phyloP scores from a whole-genome alignment of 2,888 invertebrate genomes.

The Brachyopa scutellaris region DNA sequence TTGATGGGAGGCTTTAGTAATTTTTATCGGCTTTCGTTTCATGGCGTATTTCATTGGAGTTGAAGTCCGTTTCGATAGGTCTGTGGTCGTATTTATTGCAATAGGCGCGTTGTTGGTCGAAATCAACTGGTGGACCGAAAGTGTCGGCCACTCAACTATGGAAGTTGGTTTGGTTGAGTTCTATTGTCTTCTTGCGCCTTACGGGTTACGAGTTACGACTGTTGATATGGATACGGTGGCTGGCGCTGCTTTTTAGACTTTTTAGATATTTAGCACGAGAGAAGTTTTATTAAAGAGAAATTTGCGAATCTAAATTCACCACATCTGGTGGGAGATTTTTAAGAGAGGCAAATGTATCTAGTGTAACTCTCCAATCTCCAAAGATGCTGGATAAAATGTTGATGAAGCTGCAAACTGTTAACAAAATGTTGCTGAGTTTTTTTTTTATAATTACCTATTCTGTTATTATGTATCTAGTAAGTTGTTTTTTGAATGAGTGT shows the following conservation, averaged over 20 bases:
- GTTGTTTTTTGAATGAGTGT: too few relatives aligned
- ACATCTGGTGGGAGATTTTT: neutral
- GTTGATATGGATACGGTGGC: neutral
- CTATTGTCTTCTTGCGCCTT: slow-evolving; percentile 3
- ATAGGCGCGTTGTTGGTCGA: slow-evolving; percentile 36
- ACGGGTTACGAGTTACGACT: slow-evolving; percentile 14
- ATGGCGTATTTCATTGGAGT: neutral
- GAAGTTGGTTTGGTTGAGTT: too few relatives aligned
- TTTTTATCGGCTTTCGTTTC: slow-evolving; percentile 17
- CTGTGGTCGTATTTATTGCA: neutral
- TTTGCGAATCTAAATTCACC: slow-evolving; percentile 9
- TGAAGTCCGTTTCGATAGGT: neutral
- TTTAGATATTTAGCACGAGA: too few relatives aligned
- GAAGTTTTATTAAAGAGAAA: neutral
- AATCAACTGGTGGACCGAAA: slow-evolving; percentile 65
- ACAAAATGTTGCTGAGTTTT: slow-evolving; percentile 7
- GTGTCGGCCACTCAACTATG: too few relatives aligned
- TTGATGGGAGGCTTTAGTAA: slow-evolving; percentile 19
- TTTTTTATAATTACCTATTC: too few relatives aligned
- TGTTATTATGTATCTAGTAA: too few relatives aligned
- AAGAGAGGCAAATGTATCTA: slow-evolving; percentile 26
- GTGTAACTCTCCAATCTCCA: too few relatives aligned
- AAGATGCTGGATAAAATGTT: slow-evolving; percentile 31
- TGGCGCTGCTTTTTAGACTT: too few relatives aligned
- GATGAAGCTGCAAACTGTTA: neutral